These are phyloP conservation scores for Meta bourneti DNA, from an alignment of 2,888 invertebrate genomes.

Conservation along the genomic window DNA sequence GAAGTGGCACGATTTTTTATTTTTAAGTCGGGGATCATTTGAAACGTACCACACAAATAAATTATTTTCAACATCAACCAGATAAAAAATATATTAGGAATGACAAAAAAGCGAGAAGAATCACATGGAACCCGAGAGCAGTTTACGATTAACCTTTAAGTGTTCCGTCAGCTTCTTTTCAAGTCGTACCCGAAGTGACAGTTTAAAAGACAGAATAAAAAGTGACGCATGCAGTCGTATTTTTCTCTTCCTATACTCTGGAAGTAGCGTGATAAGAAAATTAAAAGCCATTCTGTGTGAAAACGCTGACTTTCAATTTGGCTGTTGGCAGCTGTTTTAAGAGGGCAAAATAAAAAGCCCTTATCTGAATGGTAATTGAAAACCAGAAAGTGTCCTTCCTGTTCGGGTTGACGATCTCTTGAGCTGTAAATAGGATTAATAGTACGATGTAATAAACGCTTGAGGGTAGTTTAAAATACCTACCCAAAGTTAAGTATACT, in stretches of 20 bases:
- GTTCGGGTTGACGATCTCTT: too few species aligned
- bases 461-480: too few species aligned
- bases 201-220: neutral
- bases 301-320: constrained; percentile 15
- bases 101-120: too few species aligned
- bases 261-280: constrained; percentile 16
- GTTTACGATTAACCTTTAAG: constrained; percentile 6
- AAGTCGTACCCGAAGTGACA: neutral
- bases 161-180: constrained; percentile 3
- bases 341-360: neutral
- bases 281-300: constrained; percentile 8
- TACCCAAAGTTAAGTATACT: too few species aligned
- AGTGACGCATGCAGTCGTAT: neutral
- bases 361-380: constrained; percentile 12
- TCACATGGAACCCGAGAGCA: too few species aligned
- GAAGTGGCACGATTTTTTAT: too few species aligned
- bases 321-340: neutral
- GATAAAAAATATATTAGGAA: too few species aligned
- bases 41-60: too few species aligned
- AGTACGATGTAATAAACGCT: too few species aligned
- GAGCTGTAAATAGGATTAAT: too few species aligned
- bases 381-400: constrained; percentile 1
- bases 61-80: too few species aligned
- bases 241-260: neutral
- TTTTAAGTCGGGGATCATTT: too few species aligned